Conservation (phyloP, 2,888 invertebrate species). For the Dasysyrphus albostriatus region DNA sequence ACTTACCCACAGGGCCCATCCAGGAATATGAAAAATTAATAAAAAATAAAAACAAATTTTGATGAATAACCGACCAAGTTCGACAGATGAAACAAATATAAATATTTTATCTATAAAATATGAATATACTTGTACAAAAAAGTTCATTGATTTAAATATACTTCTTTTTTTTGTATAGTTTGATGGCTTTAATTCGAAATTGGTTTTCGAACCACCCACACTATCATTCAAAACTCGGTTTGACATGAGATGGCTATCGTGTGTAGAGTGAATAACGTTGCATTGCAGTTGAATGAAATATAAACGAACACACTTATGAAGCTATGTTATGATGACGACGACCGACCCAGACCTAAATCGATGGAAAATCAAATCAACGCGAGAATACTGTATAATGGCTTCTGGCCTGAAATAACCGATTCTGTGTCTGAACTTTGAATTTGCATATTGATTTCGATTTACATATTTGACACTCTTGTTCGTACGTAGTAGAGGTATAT, state of each 20-base stretch:
- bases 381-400: slow-evolving; percentile 25
- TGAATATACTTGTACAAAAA: neutral
- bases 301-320: neutral
- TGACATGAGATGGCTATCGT: slow-evolving; percentile 27
- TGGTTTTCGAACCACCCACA: slow-evolving; percentile 25
- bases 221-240: neutral
- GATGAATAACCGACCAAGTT: slow-evolving; percentile 50
- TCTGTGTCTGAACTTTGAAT: slow-evolving; percentile 62
- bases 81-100: slow-evolving; percentile 25
- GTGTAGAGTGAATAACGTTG: neutral
- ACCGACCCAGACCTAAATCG: slow-evolving; percentile 67
- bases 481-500: neutral
- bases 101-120: slow-evolving; percentile 5
- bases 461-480: slow-evolving; percentile 27
- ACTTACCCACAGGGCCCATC: neutral
- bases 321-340: slow-evolving; percentile 1
- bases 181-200: slow-evolving; percentile 36
- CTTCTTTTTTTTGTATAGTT: neutral
- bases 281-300: neutral
- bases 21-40: slow-evolving; percentile 37
- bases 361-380: slow-evolving; percentile 60
- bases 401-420: slow-evolving; percentile 51
- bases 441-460: slow-evolving; percentile 66
- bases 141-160: slow-evolving; percentile 57
- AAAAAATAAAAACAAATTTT: slow-evolving; percentile 37